Conservation (phyloP, 2,113 vertebrate species). For the Willisornis vidua region DNA sequence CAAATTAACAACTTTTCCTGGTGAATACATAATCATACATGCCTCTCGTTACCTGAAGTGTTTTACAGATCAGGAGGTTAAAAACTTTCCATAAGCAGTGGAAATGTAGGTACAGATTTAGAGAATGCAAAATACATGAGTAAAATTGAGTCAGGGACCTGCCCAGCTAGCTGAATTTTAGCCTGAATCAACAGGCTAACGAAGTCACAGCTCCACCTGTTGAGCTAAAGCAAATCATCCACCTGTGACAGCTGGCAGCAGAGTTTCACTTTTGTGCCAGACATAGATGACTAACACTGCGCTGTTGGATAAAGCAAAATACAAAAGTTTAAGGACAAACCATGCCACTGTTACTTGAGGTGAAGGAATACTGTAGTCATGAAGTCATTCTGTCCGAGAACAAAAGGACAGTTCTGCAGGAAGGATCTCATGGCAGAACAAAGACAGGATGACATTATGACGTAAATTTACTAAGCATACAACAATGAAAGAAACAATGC, state of each 20-base stretch:
- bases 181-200: not conserved
- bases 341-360: not conserved
- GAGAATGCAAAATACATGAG: not conserved
- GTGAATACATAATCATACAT: not conserved
- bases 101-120: not conserved
- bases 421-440: not conserved
- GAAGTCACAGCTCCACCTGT: constrained; percentile 62
- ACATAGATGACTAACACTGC: not conserved
- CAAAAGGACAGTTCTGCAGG: not conserved
- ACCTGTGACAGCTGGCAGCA: not conserved
- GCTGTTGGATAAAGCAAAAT: not conserved
- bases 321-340: not conserved
- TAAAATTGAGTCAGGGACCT: not conserved
- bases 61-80: not conserved
- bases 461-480: not conserved
- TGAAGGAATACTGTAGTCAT: not conserved
- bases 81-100: not conserved
- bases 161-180: not conserved
- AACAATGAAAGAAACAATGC: not conserved
- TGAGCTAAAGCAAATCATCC: constrained; percentile 48
- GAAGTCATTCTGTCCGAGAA: not conserved
- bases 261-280: not conserved
- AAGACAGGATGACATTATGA: not conserved
- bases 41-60: not conserved
- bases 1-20: not conserved